A percentile compares a stretch with the other conserved stretches of the same genome.
Conservation (phyloP, 2,113 vertebrate genomes). For the Takifugu bimaculatus region DNA sequence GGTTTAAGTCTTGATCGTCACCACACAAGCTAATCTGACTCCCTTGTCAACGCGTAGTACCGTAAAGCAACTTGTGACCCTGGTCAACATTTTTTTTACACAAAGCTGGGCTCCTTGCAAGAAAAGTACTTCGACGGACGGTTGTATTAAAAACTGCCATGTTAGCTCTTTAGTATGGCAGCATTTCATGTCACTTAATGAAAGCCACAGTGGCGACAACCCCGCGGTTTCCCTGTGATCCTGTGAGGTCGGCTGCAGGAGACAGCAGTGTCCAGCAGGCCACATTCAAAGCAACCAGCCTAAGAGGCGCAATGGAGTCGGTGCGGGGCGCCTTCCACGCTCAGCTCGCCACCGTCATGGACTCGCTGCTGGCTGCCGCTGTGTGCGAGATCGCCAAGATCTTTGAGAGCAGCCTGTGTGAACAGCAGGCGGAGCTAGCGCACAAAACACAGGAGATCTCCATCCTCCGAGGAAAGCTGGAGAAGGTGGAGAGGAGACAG, state of each 20-base stretch:
- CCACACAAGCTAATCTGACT: no score
- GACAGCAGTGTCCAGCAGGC: background rate
- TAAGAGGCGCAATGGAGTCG: slow-evolving; percentile 49
- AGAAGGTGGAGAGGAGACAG: slow-evolving; percentile 55
- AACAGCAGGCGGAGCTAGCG: slow-evolving; percentile 64
- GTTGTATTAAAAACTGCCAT: background rate
- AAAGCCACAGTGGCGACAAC: slow-evolving; percentile 10
- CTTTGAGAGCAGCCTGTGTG: slow-evolving; percentile 68
- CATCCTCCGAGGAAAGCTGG: slow-evolving; percentile 57
- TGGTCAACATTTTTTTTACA: no score
- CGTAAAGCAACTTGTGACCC: no score
- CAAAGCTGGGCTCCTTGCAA: background rate
- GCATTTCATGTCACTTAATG: slow-evolving; percentile 23
- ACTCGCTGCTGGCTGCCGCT: slow-evolving; percentile 65
- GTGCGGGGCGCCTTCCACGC: slow-evolving; percentile 60
- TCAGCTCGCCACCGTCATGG: slow-evolving; percentile 70
- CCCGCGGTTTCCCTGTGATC: background rate
- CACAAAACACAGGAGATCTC: slow-evolving; percentile 58
- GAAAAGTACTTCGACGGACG: background rate
- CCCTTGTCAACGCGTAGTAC: no score
- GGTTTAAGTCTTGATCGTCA: no score
- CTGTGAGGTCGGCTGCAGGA: background rate
- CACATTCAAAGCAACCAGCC: background rate
- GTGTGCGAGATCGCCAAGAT: slow-evolving; percentile 72
- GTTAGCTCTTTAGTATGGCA: background rate